Evolutionary conservation across 2,888 invertebrate genomes (phyloP), one percentile per base, ranked within the genome.

Genomic region (Clunio marinus): DNA sequence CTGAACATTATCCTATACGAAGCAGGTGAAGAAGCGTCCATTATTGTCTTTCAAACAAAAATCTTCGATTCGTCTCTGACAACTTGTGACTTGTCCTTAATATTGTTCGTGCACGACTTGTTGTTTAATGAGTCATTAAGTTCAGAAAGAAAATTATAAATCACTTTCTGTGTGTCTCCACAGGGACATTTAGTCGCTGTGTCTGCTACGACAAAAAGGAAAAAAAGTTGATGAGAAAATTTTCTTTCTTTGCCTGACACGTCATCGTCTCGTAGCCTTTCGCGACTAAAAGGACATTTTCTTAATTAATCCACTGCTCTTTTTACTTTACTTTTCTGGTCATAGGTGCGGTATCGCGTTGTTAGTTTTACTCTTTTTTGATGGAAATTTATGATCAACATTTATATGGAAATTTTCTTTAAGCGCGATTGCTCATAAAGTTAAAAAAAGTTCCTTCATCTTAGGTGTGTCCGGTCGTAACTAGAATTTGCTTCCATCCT

Each of bases 371-470:
- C n/a, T 45, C n/a, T n/a, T n/a, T n/a, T 45, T 63, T 63, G 63
- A 63, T 63, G 63, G 27, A 45, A 63, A 63, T 63, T 63, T 63
- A 63, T 63, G 15, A 15, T 20, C 27, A 63, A 24, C 46, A 37
- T 63, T 46, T 63, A 46, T 63, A 63, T 63, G 63, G 63, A 63
- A 63, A 63, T 63, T 63, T 63, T 63, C 46, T 45, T 63, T 15
- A 15, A 22, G 22, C 51, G 20, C 22, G 51, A 51, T n/a, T n/a
- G 51, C 3, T n/a, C 41, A 15, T 51, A 51, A n/a, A n/a, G 10
- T 20, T 51, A 17, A 51, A 51, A n/a, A n/a, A 51, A 51, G 51
- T 51, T 22, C 20, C 51, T 51, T 15, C 51, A 51, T 51, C 51
- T 51, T 51, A 63, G 63, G 63, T 63, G 63, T 63, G 63, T 15